Percentiles rank a stretch among this genome's conserved stretches.
phyloP scores from a whole-genome alignment of 30 jellyfish, hydroid and myxozoan genomes.

The Cassiopea xamachana region DNA sequence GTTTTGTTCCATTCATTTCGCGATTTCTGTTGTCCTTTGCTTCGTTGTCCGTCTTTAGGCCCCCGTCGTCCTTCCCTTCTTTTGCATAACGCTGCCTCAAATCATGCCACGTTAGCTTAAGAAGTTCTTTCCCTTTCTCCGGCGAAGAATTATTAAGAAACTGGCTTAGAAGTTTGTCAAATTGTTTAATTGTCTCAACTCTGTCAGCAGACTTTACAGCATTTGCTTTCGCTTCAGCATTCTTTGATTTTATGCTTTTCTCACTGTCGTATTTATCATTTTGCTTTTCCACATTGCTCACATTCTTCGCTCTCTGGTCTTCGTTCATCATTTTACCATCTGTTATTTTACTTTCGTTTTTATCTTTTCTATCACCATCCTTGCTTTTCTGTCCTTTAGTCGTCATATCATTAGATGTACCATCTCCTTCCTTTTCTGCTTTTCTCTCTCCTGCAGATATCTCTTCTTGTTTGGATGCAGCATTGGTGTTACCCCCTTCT shows the following conservation, averaged over 20 bases:
- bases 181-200: slow-evolving; percentile 24
- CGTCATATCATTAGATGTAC: neutral
- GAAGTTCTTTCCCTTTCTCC: slow-evolving; percentile 40
- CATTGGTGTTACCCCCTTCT: neutral
- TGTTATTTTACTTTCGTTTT: neutral
- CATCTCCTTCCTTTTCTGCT: neutral
- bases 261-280: neutral
- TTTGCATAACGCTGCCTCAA: slow-evolving; percentile 24
- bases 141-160: slow-evolving; percentile 23
- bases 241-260: neutral
- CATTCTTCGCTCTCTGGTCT: neutral
- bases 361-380: neutral
- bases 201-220: neutral
- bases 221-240: neutral
- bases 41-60: neutral
- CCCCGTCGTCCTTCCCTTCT: neutral
- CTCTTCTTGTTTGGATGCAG: neutral
- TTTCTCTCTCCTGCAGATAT: neutral
- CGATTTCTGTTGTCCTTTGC: neutral
- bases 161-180: slow-evolving; percentile 6
- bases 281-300: neutral
- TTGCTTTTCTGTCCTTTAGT: neutral
- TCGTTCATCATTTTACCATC: neutral
- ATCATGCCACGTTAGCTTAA: slow-evolving; percentile 73
- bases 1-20: slow-evolving; percentile 11